phyloP scores from a whole-genome alignment of 1,140 invertebrate genomes.

The Ctenoplectra terminalis region DNA sequence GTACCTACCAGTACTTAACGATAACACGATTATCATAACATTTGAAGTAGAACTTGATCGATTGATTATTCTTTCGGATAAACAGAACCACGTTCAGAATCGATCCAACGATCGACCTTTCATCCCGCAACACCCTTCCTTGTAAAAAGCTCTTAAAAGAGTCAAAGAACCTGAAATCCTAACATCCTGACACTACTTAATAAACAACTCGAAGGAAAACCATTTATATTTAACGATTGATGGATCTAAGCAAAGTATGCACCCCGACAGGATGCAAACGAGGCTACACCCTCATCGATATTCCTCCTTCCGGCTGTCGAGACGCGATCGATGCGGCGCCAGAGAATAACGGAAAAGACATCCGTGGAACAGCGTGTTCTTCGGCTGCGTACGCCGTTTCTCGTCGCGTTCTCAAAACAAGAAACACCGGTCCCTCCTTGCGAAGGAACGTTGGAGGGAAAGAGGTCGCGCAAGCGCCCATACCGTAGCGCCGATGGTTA shows the following conservation, averaged over 20 bases:
- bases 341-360: background rate
- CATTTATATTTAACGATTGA: background rate
- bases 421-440: conserved; percentile 14
- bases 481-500: conserved; percentile 54
- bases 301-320: background rate
- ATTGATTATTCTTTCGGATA: background rate
- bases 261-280: background rate
- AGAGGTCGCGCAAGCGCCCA: conserved; percentile 73
- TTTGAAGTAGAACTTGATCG: background rate
- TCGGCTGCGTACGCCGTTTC: background rate
- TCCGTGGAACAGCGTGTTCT: background rate
- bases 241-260: background rate
- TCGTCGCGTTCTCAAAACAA: conserved; percentile 16
- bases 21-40: background rate
- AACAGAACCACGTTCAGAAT: background rate
- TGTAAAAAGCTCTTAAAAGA: background rate
- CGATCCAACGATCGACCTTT: background rate
- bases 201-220: background rate
- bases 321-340: conserved; percentile 6
- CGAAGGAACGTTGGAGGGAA: conserved; percentile 37
- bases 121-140: too few relatives aligned
- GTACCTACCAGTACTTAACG: too few relatives aligned
- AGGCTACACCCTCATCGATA: background rate
- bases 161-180: too few relatives aligned
- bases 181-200: background rate